phyloP scores from a whole-genome alignment of 2,888 invertebrate genomes.

The Polymixis flavicincta region DNA sequence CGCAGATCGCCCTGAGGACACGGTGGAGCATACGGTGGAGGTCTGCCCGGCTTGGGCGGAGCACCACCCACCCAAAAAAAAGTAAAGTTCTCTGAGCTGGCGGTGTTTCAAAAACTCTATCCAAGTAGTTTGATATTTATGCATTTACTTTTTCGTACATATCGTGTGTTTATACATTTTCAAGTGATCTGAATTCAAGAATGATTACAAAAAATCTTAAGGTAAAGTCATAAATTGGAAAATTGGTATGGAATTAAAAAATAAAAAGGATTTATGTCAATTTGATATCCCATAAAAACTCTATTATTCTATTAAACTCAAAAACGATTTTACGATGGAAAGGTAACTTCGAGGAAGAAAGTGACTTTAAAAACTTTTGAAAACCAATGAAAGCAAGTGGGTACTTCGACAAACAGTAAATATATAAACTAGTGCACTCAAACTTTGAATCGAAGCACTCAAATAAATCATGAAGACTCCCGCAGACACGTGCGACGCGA shows the following conservation, averaged over 20 bases:
- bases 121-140: not conserved
- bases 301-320: not conserved
- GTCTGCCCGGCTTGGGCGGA: no score
- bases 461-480: constrained; percentile 4
- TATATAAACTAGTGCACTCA: constrained; percentile 2
- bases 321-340: constrained; percentile 5
- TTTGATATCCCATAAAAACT: not conserved
- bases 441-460: not conserved
- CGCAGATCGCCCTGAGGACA: no score
- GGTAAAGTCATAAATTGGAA: no score
- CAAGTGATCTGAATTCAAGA: not conserved
- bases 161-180: not conserved
- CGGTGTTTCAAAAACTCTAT: constrained; percentile 66
- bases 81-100: constrained; percentile 68
- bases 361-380: constrained; percentile 7
- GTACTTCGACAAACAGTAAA: constrained; percentile 4
- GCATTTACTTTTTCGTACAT: not conserved
- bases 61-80: no score
- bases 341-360: not conserved
- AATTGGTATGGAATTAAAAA: no score
- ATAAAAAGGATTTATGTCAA: not conserved
- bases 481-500: no score
- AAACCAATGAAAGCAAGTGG: not conserved
- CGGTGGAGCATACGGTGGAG: no score
- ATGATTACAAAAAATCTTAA: not conserved